phyloP scores from a whole-genome alignment of 35 echinoderm and acorn worm species.

The Apostichopus parvimensis region DNA sequence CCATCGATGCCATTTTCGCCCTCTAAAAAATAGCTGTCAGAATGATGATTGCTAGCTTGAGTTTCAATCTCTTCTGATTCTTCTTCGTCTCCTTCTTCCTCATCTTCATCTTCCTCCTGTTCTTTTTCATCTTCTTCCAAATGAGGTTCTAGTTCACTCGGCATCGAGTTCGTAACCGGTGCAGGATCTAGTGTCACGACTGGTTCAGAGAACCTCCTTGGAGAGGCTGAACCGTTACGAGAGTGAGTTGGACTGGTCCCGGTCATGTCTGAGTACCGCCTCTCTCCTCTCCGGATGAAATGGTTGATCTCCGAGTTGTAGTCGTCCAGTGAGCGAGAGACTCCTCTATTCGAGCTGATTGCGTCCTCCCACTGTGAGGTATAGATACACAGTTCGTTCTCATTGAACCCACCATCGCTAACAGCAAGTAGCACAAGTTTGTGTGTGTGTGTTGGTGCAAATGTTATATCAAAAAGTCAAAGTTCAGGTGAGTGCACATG shows the following conservation, averaged over 20 bases:
- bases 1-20: background rate
- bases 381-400: background rate
- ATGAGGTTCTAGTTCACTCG: background rate
- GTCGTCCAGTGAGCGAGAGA: slow-evolving; percentile 9
- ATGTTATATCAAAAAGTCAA: background rate
- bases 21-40: background rate
- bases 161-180: background rate
- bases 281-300: slow-evolving; percentile 4
- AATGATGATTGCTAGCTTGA: no score
- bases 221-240: background rate
- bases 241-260: slow-evolving; percentile 15
- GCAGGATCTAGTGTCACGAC: background rate
- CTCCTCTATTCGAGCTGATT: background rate
- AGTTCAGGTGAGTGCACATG: background rate
- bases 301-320: slow-evolving; percentile 13
- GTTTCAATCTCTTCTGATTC: no score
- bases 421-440: slow-evolving; percentile 24
- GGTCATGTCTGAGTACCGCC: background rate
- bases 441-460: background rate
- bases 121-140: slow-evolving; percentile 2
- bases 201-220: background rate
- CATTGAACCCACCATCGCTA: background rate
- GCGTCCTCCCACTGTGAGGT: slow-evolving; percentile 26
- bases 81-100: background rate
- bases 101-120: background rate